Evolutionary conservation across 1,140 invertebrate species (phyloP), one percentile per base, ranked within the genome.

Genomic region (Ectropis grisescens): DNA sequence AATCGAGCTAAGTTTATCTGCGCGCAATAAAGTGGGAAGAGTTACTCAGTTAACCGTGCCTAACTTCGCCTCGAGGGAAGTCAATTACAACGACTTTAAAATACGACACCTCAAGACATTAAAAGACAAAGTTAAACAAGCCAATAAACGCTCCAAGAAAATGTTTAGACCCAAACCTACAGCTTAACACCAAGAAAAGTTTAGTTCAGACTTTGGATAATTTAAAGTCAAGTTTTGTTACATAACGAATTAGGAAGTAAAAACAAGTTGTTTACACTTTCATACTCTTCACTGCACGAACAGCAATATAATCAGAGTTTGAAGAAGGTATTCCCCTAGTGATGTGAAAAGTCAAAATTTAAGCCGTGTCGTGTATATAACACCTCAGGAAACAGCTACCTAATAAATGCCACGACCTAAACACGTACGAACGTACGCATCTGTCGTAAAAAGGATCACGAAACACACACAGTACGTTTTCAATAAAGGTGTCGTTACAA

Each of bases 401-500:
- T 19, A 39, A 36, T 32, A 39, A 39, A 39, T 25, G 19, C 28
- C 16, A 24, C 26, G 27, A 39, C 32, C 26, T 11, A 34, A 14
- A 34, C 41, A 44, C 28, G 9, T 19, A 39, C 16, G 23, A 35
- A 44, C 28, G 9, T 19, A 39, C 16, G 23, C n/a, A 11, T 39
- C 32, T 45, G 32, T 32, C 33, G 28, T 40, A 41, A 39, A 42
- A 41, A 34, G 33, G 37, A 31, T 51, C 38, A 44, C 37, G 41
- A 50, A 38, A 41, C 42, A 38, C 46, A 48, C 41, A 47, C 37
- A 41, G 29, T 41, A 43, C 42, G 34, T 44, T 47, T 55, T 55
- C 52, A 56, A 66, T 59, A 55, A 54, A 59, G 51, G 48, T 57
- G 40, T 58, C 48, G 53, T 50, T 56, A 61, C 48, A 58, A 51